Evolutionary conservation across 2,797 vertebrate genomes (phyloP), one percentile per base, ranked within the genome.

Genomic region (Glossophaga mutica): DNA sequence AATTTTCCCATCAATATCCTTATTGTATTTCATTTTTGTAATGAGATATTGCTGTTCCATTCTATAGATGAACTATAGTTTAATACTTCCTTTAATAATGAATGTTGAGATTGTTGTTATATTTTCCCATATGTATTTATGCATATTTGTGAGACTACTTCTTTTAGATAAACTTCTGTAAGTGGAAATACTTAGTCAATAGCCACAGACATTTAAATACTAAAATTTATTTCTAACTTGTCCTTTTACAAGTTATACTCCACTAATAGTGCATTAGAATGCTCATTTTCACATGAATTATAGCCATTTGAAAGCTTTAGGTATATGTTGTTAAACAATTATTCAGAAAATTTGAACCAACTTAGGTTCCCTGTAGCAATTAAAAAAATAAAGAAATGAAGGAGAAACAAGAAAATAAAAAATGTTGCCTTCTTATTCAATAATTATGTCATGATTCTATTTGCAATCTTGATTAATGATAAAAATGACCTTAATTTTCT

Each of bases 181-280:
- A 29, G 12, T 52, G 9, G 39, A 94, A 94, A 73, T 82, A 5
- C 6, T 78, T 21, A 46, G 26, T 73, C 44, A 90, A 65, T 59
- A 44, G 39, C 19, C 26, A 22, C 71, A 81, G 88, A 77, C n/a
- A 59, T 93, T 62, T 65, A 73, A 81, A 76, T 86, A 37, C 24
- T 87, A 88, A 94, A 78, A 39, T 94, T 55, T 44, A 48, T 81
- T 90, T 96, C 21, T 16, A 95, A 62, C 50, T 57, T 87, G 3
- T 83, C 15, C 34, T 44, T 91, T 88, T 57, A 57, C 37, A 91
- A 55, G 16, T 55, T 83, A 59, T 9, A 12, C 0, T 74, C 9
- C 8, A 83, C 48, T 70, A 85, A 29, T 24, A 50, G 26, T 26
- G 29, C 86, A 59, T 77, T 82, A 74, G 39, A 68, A 73, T 78